Conservation (phyloP, 1,140 invertebrate species). For the Leptopilina boulardi region DNA sequence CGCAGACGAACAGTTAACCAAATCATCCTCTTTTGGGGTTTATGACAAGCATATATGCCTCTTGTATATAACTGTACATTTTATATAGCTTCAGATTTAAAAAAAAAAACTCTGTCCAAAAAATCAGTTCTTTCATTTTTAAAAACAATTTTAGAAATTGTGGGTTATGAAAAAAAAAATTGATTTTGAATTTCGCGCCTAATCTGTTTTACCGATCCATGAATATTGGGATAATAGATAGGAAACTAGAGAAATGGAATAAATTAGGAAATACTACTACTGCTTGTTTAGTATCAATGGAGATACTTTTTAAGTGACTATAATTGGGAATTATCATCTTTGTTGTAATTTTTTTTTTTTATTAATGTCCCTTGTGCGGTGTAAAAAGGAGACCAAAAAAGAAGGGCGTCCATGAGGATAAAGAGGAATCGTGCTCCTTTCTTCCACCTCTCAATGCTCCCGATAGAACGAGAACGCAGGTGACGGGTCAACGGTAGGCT, state of each 20-base stretch:
- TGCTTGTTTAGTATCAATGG: too few relatives aligned
- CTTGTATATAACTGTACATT: not conserved
- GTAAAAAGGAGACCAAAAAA: slow-evolving; percentile 30
- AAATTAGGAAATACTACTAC: too few relatives aligned
- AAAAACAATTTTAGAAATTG: too few relatives aligned
- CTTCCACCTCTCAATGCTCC: slow-evolving; percentile 65
- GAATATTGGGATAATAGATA: too few relatives aligned
- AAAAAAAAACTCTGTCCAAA: not conserved
- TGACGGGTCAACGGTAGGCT: slow-evolving; percentile 76
- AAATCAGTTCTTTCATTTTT: not conserved
- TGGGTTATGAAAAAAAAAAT: too few relatives aligned
- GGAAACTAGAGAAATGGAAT: too few relatives aligned
- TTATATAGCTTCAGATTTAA: not conserved
- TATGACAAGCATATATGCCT: not conserved
- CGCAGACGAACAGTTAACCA: slow-evolving; percentile 53
- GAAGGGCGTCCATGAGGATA: slow-evolving; percentile 25
- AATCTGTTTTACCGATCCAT: too few relatives aligned
- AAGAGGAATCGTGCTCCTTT: slow-evolving; percentile 51
- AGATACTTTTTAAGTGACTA: too few relatives aligned
- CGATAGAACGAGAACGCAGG: slow-evolving; percentile 77
- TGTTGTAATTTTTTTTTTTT: too few relatives aligned
- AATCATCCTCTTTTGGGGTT: slow-evolving; percentile 50
- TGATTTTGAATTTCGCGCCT: too few relatives aligned
- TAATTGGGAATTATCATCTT: too few relatives aligned
- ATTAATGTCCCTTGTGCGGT: not conserved